Percentiles rank a stretch among this genome's conserved stretches.
Evolutionary conservation across 2,113 vertebrate species (phyloP).

Genomic region (Athene noctua): DNA sequence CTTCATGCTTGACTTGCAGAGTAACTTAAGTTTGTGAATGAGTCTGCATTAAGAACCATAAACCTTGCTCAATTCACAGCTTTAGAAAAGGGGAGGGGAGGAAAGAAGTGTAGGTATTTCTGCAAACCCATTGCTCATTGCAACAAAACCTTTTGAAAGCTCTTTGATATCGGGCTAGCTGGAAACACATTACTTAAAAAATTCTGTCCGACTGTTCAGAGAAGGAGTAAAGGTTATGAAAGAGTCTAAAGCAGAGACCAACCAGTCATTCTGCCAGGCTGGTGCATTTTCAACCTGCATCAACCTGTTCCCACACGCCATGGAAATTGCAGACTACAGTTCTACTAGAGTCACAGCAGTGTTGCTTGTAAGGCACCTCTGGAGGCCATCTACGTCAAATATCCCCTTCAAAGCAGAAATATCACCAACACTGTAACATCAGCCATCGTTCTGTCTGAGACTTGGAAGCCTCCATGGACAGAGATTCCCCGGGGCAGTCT

Average conservation of each 20-base stretch:
- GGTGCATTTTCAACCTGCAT: neutral
- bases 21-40: neutral
- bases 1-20: neutral
- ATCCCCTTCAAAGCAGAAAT: neutral
- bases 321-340: neutral
- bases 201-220: neutral
- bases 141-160: neutral
- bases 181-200: neutral
- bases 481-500: neutral
- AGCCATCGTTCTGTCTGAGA: neutral
- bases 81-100: accelerated
- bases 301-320: neutral
- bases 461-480: neutral
- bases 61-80: neutral
- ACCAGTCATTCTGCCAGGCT: neutral
- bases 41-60: neutral
- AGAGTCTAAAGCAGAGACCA: neutral
- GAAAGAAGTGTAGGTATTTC: neutral
- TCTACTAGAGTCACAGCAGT: neutral
- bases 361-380: neutral
- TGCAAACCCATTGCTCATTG: neutral
- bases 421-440: neutral
- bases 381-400: slow-evolving; percentile 6
- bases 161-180: neutral
- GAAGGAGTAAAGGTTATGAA: neutral